These are phyloP conservation scores for Protonibea diacanthus DNA, from an alignment of 2,797 vertebrate species.

Conservation along the genomic window DNA sequence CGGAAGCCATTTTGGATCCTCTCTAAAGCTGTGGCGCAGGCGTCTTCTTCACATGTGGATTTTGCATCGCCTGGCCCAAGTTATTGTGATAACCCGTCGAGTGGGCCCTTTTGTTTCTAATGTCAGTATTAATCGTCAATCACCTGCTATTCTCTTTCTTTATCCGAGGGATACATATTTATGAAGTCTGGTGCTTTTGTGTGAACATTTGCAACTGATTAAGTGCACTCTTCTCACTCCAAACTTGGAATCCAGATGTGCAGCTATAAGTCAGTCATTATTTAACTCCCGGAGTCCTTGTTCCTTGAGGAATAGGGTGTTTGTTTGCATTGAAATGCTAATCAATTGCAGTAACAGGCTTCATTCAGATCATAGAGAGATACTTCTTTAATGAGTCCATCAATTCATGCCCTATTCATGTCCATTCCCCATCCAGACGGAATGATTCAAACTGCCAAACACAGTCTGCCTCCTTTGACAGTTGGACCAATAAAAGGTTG, in stretches of 20 bases:
- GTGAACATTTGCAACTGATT: constrained; percentile 82
- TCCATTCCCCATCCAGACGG: constrained; percentile 44
- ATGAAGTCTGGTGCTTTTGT: constrained; percentile 73
- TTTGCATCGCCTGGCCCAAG: constrained; percentile 34
- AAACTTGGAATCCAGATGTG: constrained; percentile 81
- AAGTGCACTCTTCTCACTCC: constrained; percentile 61
- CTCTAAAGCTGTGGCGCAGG: constrained; percentile 40
- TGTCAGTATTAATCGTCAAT: constrained; percentile 75
- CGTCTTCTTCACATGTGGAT: constrained; percentile 55
- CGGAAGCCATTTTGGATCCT: constrained; percentile 49
- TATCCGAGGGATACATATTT: constrained; percentile 77
- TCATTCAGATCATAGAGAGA: constrained; percentile 60
- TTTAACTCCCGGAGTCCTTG: constrained; percentile 35
- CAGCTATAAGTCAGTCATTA: constrained; percentile 45
- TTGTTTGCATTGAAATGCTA: constrained; percentile 74
- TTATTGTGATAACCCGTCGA: constrained; percentile 58
- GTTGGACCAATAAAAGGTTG: constrained; percentile 72
- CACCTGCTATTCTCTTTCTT: constrained; percentile 65
- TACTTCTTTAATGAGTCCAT: constrained; percentile 66
- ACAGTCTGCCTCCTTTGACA: constrained; percentile 68
- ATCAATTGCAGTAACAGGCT: constrained; percentile 54
- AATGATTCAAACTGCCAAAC: constrained; percentile 47
- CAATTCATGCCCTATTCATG: constrained; percentile 56
- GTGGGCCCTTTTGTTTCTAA: constrained; percentile 68
- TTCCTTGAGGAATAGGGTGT: constrained; percentile 52